Evolutionary conservation across 92 coral and sea anemone genomes (phyloP), one percentile per base, ranked within the genome.

Genomic region (Parazoanthus atlanticus): DNA sequence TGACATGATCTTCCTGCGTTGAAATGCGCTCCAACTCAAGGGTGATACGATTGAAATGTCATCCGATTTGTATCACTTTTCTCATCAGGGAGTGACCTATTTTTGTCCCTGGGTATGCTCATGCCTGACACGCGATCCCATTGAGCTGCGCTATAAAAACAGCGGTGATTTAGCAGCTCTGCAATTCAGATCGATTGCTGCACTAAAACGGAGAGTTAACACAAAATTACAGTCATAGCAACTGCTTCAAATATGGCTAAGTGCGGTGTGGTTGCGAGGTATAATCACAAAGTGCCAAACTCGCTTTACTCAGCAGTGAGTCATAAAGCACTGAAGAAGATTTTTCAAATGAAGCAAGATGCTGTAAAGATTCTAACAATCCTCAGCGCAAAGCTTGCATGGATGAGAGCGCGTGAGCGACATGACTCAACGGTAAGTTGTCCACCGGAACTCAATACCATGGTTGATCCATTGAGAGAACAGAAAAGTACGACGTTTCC

Each of bases 341-440:
- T 84, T 1, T 70, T 84, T 26, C 87, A 84, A 43, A 84, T 84
- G 79, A 84, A 84, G 43, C 79, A 79, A 70, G 87, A 84, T 46
- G 87, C 78, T 70, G 78, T 30, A 31, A 69, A 43, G 46, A 69
- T 84, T 84, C 25, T 84, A 71, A 54, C 87, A 69, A 47, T 46
- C 33, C 21, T 84, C 76, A 70, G 65, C 66, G 78, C 67, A 43
- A 84, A 84, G 65, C 61, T 84, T 40, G 78, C 78, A 9, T 5
- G 66, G n/a, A 43, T 47, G 3, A 19, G 64, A 70, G 76, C 25
- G 3, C 74, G 87, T 26, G 87, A 70, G 2, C 78, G 87, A 28
- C 87, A 84, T 10, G 78, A 70, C 16, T 84, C 87, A 0, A 84
- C 87, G 38, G 66, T 77, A 47, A 84, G 87, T 29, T 84, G 79